Evolutionary conservation across 2,797 vertebrate genomes (phyloP), one percentile per base, ranked within the genome.

Genomic region (Hafferia zeledoni): DNA sequence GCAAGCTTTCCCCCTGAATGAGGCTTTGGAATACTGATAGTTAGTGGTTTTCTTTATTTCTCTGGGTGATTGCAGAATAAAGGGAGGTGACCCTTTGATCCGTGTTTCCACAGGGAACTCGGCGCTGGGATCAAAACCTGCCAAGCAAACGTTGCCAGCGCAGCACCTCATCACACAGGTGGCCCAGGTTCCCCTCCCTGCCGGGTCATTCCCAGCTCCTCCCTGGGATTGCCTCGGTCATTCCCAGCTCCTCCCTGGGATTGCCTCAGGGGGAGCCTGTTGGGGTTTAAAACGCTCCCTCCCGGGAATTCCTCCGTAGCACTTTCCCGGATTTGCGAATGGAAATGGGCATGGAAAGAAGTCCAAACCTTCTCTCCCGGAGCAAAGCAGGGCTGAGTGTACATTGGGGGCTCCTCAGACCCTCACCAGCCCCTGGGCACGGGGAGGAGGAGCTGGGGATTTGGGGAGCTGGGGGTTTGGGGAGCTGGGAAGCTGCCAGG

Each of bases 171-270:
- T 53, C 44, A 23, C 52, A 11, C 13, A 9, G 27, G 30, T 78
- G 69, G 61, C 69, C n/a, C 83, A 72, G 76, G 65, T 69, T 50
- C 27, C 15, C 37, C 75, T 53, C 37, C 60, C 67, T 85, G 68
- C 44, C 31, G 3, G 1, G 53, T 60, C 64, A 87, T 43, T 86
- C 70, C 52, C 89, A 75, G 46, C 89, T 85, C 63, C 60, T 53
- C 68, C 71, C 70, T 85, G 43, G 63, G 64, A 53, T 7, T 77
- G 53, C 72, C 46, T 85, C 13, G 1, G 53, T 60, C 64, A 87
- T 41, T 86, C 70, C 52, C 89, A 75, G 46, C 89, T 85, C 63
- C 60, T 53, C 68, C 75, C 70, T 85, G 43, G 63, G 64, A 53
- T 8, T 77, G 53, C 72, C 46, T 87, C 15, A 53, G 53, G 68